These are phyloP conservation scores for Chromobotia macracanthus DNA, from an alignment of 2,797 vertebrate species.

Conservation along the genomic window DNA sequence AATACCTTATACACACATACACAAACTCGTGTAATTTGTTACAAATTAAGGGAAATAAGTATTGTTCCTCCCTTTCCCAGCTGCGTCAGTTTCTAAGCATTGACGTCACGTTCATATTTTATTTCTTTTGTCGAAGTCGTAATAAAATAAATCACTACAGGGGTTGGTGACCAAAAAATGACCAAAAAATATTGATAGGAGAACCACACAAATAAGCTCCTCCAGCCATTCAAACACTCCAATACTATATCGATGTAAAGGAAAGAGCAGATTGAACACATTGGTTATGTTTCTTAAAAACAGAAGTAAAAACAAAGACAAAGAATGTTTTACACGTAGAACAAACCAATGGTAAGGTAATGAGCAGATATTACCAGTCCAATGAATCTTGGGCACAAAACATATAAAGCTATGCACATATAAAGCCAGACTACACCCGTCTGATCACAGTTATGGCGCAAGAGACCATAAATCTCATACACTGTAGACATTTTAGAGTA, in stretches of 20 bases:
- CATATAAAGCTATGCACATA: too few species aligned
- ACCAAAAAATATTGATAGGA: not conserved
- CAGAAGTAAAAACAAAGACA: slow-evolving; percentile 2
- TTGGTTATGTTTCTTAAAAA: not conserved
- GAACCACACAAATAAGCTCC: slow-evolving; percentile 1
- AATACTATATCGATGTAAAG: not conserved
- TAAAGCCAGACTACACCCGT: not conserved
- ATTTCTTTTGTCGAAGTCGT: slow-evolving; percentile 87
- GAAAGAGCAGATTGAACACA: not conserved
- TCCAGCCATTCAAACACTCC: not conserved
- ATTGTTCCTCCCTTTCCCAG: slow-evolving; percentile 71
- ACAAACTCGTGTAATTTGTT: not conserved
- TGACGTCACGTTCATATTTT: slow-evolving; percentile 98
- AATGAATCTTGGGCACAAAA: not conserved
- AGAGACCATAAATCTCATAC: not conserved
- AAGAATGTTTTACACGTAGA: too few species aligned
- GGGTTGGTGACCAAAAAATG: slow-evolving; percentile 29
- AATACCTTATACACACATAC: not conserved
- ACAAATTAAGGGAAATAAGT: slow-evolving; percentile 28
- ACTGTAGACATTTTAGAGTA: too few species aligned
- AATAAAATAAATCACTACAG: slow-evolving; percentile 68
- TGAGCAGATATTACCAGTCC: not conserved
- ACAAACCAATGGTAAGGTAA: not conserved
- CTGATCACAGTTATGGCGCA: not conserved
- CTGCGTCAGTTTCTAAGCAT: slow-evolving; percentile 91